A percentile compares a stretch with the other conserved stretches of the same genome.
Evolutionary conservation across 2,888 invertebrate genomes (phyloP).

Genomic region (Meteorus colon): DNA sequence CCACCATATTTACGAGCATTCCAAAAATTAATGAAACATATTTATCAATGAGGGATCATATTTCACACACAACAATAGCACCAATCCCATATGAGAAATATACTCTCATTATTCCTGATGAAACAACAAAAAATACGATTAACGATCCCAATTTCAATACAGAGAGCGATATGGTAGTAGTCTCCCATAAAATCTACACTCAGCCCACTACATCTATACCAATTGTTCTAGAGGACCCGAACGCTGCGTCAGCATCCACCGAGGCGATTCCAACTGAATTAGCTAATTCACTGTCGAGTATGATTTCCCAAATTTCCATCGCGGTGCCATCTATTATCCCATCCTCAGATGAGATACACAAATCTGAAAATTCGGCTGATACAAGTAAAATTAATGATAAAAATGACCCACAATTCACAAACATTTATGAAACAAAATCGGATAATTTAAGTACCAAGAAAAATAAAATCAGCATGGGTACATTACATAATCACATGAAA

Average conservation of each 20-base stretch:
- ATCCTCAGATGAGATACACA: background rate
- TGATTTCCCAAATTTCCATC: constrained; percentile 65
- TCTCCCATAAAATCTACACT: background rate
- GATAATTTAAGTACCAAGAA: background rate
- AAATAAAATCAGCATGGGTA: background rate
- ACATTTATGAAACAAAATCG: background rate
- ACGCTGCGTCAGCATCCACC: constrained; percentile 40
- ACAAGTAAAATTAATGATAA: background rate
- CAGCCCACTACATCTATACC: constrained; percentile 44
- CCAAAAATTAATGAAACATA: background rate
- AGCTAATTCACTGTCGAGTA: constrained; percentile 63
- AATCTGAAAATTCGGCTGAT: background rate
- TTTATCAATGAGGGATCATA: background rate
- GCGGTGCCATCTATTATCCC: constrained; percentile 55
- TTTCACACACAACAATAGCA: background rate
- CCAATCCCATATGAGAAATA: background rate
- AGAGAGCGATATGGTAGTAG: background rate
- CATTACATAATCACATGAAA: background rate
- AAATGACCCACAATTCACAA: background rate
- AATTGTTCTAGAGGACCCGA: constrained; percentile 35
- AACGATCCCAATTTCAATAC: background rate
- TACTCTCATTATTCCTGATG: background rate
- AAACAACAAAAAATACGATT: background rate
- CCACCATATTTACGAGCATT: background rate
- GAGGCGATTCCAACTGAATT: constrained; percentile 60